Evolutionary conservation across 2,113 vertebrate genomes (phyloP), one percentile per base, ranked within the genome.

Genomic region (Leptodactylus fuscus): DNA sequence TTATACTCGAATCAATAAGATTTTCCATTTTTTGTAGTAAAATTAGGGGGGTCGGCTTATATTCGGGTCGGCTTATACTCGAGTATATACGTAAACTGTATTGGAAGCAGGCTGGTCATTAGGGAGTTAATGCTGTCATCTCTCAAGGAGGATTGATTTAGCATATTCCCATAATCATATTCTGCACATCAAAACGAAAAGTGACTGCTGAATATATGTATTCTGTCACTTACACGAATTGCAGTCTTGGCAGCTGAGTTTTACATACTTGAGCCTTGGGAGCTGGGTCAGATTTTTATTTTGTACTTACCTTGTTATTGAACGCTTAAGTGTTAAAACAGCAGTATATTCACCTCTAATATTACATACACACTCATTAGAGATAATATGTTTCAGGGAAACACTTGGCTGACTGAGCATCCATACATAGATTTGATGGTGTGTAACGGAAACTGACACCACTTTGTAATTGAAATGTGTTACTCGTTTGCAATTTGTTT

Each of bases 301-400:
- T 29, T 81, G 58, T 67, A 69, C 27, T 49, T 81, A 34, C 76
- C 51, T 69, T 51, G 65, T 85, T 91, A 84, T 73, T 81, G 82
- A 90, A 90, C 76, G 74, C 84, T 32, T 91, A 88, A 86, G 87
- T 88, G 86, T 88, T 90, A 87, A 36, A 90, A 87, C 87, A 91
- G 91, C 87, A 85, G 46, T 88, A 88, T 89, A 87, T 89, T 88
- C 83, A 85, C 88, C 89, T 91, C 86, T 88, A 90, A 88, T 87
- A 83, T 90, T 91, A 88, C 29, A 89, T 88, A 85, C 53, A 87
- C 88, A 87, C 82, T 89, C 87, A 88, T 76, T 89, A 87, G 83
- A 90, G 84, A 76, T 20, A 88, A 10, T 44, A 10, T 46, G 87
- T 93, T 92, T 92, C 86, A 82, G 88, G 87, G 89, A 90, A 92